Percentiles rank a stretch among this genome's conserved stretches.
These are phyloP conservation scores for Meandrusa payeni DNA, from an alignment of 2,888 invertebrate genomes.

Conservation along the genomic window DNA sequence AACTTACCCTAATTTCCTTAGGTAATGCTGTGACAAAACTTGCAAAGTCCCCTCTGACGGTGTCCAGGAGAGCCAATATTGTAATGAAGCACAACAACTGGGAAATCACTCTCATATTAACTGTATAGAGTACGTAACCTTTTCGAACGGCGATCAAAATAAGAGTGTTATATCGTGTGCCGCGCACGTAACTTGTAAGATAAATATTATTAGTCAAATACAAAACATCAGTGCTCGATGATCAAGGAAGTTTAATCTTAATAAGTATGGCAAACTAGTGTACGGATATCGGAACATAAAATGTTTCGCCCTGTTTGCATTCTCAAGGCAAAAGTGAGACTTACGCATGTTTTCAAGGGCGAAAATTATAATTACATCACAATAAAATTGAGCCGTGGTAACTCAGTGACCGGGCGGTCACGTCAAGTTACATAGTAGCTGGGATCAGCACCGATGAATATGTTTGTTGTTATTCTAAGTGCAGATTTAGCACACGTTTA, in stretches of 20 bases:
- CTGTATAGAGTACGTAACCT: not conserved
- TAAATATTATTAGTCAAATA: constrained; percentile 17
- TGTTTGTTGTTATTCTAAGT: too few species aligned
- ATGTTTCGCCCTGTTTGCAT: too few species aligned
- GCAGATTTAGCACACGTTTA: too few species aligned
- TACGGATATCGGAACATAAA: too few species aligned
- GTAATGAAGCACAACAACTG: constrained; percentile 1
- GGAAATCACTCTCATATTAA: constrained; percentile 10
- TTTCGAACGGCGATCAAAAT: not conserved
- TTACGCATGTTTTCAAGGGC: too few species aligned
- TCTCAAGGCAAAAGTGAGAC: too few species aligned
- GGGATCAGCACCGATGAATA: too few species aligned
- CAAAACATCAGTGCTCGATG: constrained; percentile 3
- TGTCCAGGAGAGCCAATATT: not conserved
- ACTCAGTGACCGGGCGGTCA: too few species aligned
- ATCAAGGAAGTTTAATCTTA: not conserved
- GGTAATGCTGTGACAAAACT: constrained; percentile 10
- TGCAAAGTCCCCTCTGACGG: not conserved
- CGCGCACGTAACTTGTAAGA: not conserved
- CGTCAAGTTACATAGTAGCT: too few species aligned
- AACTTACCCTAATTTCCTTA: constrained; percentile 10
- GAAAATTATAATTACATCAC: too few species aligned
- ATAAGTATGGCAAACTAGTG: too few species aligned
- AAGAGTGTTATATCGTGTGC: constrained; percentile 1
- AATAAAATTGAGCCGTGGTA: too few species aligned